Evolutionary conservation across 2,797 vertebrate genomes (phyloP).

Genomic region (Ctenosaura bakeri): DNA sequence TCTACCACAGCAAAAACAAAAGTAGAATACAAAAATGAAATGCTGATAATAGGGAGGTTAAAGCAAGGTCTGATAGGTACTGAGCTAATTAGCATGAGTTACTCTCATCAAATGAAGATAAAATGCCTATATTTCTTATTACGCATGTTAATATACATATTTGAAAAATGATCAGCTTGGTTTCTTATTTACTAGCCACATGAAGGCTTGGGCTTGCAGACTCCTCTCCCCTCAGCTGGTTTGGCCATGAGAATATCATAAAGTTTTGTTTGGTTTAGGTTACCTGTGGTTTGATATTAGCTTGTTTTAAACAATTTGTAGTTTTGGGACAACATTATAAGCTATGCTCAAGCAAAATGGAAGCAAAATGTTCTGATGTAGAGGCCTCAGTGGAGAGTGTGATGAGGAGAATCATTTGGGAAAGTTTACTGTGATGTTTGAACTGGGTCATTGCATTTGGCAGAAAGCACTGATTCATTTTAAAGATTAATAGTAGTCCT

Average conservation of each 20-base stretch:
- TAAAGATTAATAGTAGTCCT: not conserved
- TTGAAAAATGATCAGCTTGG: not conserved
- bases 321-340: not conserved
- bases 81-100: not conserved
- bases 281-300: not conserved
- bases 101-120: not conserved
- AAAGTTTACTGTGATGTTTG: not conserved
- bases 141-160: not conserved
- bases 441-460: not conserved
- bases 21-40: not conserved
- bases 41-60: not conserved
- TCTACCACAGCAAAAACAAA: not conserved
- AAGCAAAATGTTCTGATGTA: not conserved
- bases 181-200: not conserved
- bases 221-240: not conserved
- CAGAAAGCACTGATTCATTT: not conserved
- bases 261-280: not conserved
- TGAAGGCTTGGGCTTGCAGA: not conserved
- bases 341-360: not conserved
- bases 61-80: not conserved
- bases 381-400: no score
- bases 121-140: not conserved
- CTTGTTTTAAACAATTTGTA: not conserved
- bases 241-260: not conserved
- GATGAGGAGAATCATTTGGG: no score